Evolutionary conservation across 2,113 vertebrate genomes (phyloP), one percentile per base, ranked within the genome.

Genomic region (Rhabdornis inornatus): DNA sequence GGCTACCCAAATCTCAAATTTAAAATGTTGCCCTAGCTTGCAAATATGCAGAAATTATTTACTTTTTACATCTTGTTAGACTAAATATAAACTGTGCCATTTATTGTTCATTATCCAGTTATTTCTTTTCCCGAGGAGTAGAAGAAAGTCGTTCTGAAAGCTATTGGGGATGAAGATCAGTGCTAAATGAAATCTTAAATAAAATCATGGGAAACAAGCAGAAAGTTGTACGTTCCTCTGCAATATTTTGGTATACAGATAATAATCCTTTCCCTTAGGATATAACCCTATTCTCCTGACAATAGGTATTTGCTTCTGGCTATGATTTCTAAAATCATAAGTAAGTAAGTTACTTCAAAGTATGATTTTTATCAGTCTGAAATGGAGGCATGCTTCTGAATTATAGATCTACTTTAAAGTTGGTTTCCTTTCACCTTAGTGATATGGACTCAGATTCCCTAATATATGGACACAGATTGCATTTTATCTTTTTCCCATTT

Each of bases 151-250:
- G 20, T 90, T 57, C 42, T 91, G 70, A 84, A 91, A 75, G 20
- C 47, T 71, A 2, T 5, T 86, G 22, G 37, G 20, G 10, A 16
- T 74, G 52, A 66, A 9, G 27, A 69, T 35, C 33, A 21, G 31
- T 78, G 66, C 47, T 88, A 92, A 90, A 92, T 71, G 37, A 92
- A 87, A 86, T 90, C 30, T 92, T 66, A 77, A 91, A 77, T 80
- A 63, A 94, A 93, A 81, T 78, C 11, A 7, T 81, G 71, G 8
- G 10, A 71, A 94, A 59, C 6, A 83, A 63, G 33, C 44, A 90
- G 44, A 3, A 78, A 83, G n/a, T 37, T 90, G 8, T 44, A 24
- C n/a, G 55, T 94, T 88, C 71, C 40, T 80, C 42, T 83, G 71
- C 50, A 19, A 27, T 78, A 39, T 88, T 96, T 91, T 90, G 22